Base-by-base conservation (phyloP, 2,888 invertebrate species). In the Dynastes grantii region DNA sequence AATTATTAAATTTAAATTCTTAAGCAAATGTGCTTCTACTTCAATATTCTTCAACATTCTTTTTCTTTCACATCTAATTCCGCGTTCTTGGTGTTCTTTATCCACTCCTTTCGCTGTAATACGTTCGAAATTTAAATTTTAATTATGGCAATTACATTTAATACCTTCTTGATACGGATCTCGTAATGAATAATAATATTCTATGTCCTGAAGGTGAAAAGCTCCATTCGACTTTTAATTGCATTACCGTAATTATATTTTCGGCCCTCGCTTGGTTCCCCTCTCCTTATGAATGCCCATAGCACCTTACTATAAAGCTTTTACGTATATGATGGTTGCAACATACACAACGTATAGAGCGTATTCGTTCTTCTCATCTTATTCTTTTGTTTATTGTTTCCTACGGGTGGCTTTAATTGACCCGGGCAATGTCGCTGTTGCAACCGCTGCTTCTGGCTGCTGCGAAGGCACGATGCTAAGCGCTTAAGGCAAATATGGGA, bases 321-420 rank as follows among this genome's bases (percentile, higher is more conserved):
- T 22, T 49, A 45, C 67, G 22, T 67, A 2, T 45, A 16, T 67
- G 32, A 37, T 3, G 32, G n/a, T 45, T 13, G 11, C 45, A 45
- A 45, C 45, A 45, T 45, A 45, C 11, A 11, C 8, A 45, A 45
- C 45, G 45, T 8, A 45, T 8, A 8, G 45, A 45, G 45, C 11
- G 45, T 45, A 45, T 2, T 13, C 68, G 2, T 51, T 49, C 68
- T 13, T 32, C 27, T 29, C 32, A 13, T 13, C 29, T 63, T 63
- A 63, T 63, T 51, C 51, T 75, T 75, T 75, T 75, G 73, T 75
- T 75, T 75, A 75, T 75, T 61, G 73, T 75, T 75, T 75, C 73
- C 45, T 75, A 45, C 40, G 49, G 73, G 45, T 29, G 73, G 63
- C 32, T 63, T 75, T 75, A 75, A 75, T 75, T 75, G 73, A 75